These are phyloP conservation scores for Liasis olivaceus DNA, from an alignment of 2,797 vertebrate genomes.

Conservation along the genomic window DNA sequence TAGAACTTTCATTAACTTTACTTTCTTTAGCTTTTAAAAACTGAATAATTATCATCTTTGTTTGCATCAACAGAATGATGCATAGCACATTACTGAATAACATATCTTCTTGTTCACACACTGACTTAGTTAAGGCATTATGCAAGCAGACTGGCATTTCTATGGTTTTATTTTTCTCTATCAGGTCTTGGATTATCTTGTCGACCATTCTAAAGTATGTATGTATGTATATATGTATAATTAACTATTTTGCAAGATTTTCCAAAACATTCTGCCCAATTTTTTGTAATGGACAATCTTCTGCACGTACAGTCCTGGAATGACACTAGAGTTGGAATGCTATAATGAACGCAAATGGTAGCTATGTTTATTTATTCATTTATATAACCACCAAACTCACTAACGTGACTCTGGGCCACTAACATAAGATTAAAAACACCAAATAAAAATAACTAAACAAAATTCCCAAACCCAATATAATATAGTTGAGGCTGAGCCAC, in stretches of 20 bases:
- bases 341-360: background rate
- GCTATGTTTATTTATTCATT: background rate
- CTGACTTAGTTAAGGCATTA: background rate
- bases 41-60: conserved; percentile 1
- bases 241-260: background rate
- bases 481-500: background rate
- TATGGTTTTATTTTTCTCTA: background rate
- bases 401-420: background rate
- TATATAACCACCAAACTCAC: background rate
- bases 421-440: background rate
- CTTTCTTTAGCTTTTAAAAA: background rate
- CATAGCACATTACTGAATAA: background rate
- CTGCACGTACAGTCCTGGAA: background rate
- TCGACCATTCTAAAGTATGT: background rate
- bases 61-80: background rate
- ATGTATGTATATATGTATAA: background rate
- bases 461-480: background rate
- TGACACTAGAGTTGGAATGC: background rate
- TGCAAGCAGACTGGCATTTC: background rate
- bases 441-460: background rate
- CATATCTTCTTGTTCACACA: background rate
- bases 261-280: background rate
- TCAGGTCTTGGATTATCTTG: background rate
- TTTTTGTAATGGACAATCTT: background rate
- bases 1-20: conserved; percentile 6